phyloP scores from a whole-genome alignment of 1,140 invertebrate genomes.

The Nymphalis io region DNA sequence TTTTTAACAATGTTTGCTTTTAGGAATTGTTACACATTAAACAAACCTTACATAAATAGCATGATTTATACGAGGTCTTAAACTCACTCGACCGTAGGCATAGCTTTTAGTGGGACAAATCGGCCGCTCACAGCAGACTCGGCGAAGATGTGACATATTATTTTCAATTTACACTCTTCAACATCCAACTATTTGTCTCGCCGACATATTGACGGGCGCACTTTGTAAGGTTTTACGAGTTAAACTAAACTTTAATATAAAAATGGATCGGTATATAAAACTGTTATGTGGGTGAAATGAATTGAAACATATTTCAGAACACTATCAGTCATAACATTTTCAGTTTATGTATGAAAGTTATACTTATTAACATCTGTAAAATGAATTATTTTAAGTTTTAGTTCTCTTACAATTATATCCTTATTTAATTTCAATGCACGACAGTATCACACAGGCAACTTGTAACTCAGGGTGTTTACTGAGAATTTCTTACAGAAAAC shows the following conservation, averaged over 20 bases:
- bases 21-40: too few species aligned
- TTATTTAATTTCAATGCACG: too few species aligned
- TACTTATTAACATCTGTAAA: too few species aligned
- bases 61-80: neutral
- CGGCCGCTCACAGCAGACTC: conserved; percentile 6
- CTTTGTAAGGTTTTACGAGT: conserved; percentile 23
- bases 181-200: conserved; percentile 26
- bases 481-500: too few species aligned
- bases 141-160: conserved; percentile 33
- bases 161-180: conserved; percentile 31
- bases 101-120: conserved; percentile 17
- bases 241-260: conserved; percentile 7
- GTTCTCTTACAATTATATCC: too few species aligned
- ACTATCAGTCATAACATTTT: too few species aligned
- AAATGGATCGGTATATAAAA: neutral
- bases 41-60: neutral
- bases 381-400: too few species aligned
- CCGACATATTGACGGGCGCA: conserved; percentile 30
- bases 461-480: too few species aligned
- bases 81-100: conserved; percentile 8
- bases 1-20: too few species aligned
- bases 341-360: too few species aligned
- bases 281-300: neutral
- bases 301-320: neutral
- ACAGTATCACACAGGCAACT: too few species aligned